Conservation (phyloP, 2,797 vertebrate species). For the Acanthiza pusilla region DNA sequence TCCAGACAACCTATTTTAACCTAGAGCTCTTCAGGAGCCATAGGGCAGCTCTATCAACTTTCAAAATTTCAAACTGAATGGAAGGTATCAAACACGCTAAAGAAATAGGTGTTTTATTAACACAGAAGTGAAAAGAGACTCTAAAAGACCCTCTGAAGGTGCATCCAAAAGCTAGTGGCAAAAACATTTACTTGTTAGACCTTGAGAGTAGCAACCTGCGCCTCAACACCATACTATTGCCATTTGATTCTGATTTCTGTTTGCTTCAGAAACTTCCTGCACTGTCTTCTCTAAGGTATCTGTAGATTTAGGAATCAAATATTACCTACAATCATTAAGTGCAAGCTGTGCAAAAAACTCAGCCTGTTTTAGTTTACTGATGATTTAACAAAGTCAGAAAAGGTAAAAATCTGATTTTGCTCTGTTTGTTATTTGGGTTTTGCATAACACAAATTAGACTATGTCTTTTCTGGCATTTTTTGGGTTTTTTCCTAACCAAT, state of each 20-base stretch:
- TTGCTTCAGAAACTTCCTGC: not conserved
- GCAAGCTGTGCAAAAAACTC: not conserved
- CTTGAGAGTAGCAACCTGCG: not conserved
- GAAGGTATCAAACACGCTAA: not conserved
- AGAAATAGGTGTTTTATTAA: not conserved
- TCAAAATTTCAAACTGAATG: not conserved
- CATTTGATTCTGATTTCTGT: not conserved
- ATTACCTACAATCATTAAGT: not conserved
- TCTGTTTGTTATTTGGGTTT: not conserved
- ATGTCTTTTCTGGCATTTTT: fast-evolving
- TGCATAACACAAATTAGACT: not conserved
- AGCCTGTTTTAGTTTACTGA: not conserved
- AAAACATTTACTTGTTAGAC: not conserved
- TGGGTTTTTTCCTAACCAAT: fast-evolving
- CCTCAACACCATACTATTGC: not conserved
- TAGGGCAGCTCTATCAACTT: not conserved
- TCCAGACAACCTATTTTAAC: not conserved
- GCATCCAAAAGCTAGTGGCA: not conserved
- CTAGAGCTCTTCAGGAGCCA: not conserved
- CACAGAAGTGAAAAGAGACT: not conserved
- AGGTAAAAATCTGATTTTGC: not conserved
- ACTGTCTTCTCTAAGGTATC: not conserved
- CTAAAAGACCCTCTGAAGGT: not conserved
- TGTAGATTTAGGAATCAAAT: not conserved
- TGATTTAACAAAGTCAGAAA: not conserved